Conservation (phyloP, 2,113 vertebrate genomes). For the Gambusia affinis region DNA sequence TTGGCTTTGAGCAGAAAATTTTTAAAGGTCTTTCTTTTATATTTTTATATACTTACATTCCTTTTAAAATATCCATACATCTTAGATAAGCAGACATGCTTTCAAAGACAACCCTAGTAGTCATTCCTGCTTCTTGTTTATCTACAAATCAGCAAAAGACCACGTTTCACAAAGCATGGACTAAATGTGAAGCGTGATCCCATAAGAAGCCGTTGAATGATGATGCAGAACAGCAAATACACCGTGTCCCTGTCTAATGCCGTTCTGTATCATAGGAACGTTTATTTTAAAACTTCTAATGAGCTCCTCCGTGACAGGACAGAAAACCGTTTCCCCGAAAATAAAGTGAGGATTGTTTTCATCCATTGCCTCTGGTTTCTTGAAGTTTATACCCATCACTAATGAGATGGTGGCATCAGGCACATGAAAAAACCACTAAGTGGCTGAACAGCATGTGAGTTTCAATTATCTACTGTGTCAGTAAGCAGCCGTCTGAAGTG, state of each 20-base stretch:
- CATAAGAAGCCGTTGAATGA: not conserved
- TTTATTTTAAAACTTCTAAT: not conserved
- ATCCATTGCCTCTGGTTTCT: not conserved
- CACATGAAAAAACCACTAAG: not conserved
- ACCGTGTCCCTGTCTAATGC: not conserved
- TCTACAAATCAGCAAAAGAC: not conserved
- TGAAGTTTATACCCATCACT: not conserved
- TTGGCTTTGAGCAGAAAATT: no score
- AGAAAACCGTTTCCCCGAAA: not conserved
- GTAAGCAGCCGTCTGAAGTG: not conserved
- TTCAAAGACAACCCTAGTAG: not conserved
- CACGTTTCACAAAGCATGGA: not conserved
- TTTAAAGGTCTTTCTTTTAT: no score
- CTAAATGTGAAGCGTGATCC: not conserved
- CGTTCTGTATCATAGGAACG: not conserved
- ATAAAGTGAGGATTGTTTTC: not conserved
- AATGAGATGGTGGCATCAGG: not conserved
- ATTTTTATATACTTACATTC: no score
- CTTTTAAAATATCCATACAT: not conserved
- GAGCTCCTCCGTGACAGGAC: not conserved
- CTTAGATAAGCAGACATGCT: not conserved
- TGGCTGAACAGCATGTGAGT: conserved; percentile 11
- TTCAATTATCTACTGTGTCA: not conserved
- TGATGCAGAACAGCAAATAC: not conserved
- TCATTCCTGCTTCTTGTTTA: not conserved